Conservation (phyloP, 2,113 vertebrate species). For the Panthera tigris region DNA sequence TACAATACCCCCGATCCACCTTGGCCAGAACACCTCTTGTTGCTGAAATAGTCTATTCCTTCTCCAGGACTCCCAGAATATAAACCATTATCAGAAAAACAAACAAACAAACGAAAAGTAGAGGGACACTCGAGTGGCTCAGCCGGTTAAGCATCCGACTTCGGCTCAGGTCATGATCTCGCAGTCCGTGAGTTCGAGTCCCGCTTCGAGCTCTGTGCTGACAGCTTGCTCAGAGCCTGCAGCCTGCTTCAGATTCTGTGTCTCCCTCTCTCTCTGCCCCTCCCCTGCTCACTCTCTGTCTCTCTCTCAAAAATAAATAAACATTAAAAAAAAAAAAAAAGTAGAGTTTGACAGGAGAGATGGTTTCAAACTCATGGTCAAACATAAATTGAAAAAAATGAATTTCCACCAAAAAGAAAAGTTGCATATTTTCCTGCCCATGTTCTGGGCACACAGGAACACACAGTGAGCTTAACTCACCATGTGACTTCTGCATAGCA, state of each 20-base stretch:
- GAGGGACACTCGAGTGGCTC: too few species aligned
- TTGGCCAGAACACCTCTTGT: background rate
- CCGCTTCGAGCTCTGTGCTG: too few species aligned
- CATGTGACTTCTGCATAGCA: accelerated
- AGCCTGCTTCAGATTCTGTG: too few species aligned
- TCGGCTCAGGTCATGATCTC: too few species aligned
- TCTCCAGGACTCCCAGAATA: background rate
- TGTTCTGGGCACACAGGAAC: background rate
- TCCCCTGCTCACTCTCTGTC: too few species aligned
- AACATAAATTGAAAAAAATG: background rate
- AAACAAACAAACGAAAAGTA: background rate
- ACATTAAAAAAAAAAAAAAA: background rate
- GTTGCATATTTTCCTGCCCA: background rate
- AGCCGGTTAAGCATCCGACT: too few species aligned
- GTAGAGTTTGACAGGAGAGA: background rate
- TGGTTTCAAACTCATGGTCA: background rate
- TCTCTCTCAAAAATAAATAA: too few species aligned
- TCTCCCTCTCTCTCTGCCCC: too few species aligned
- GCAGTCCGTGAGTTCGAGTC: too few species aligned
- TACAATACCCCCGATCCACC: background rate
- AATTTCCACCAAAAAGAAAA: background rate
- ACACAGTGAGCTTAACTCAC: background rate
- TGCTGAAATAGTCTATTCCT: background rate
- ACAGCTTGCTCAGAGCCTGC: too few species aligned
- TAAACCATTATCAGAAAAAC: background rate